phyloP scores from a whole-genome alignment of 2,113 vertebrate species.

The Rhinopithecus roxellana region DNA sequence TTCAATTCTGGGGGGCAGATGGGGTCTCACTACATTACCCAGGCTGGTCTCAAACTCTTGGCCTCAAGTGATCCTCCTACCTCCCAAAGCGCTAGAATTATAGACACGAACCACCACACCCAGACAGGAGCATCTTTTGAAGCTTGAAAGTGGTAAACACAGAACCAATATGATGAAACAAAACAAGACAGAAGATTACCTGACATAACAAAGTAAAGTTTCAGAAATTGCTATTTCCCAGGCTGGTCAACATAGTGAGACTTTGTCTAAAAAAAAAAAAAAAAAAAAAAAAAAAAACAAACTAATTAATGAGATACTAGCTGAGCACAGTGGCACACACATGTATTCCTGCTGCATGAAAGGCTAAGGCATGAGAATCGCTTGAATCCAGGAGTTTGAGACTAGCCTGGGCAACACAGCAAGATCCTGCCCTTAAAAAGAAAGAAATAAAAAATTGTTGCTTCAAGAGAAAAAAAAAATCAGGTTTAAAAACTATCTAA shows the following conservation, averaged over 20 bases:
- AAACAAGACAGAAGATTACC: constrained; percentile 29
- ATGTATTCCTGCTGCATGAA: neutral
- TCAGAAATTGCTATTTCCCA: constrained; percentile 17
- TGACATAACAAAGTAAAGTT: constrained; percentile 17
- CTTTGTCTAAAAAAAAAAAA: neutral
- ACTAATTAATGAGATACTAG: neutral
- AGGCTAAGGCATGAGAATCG: neutral
- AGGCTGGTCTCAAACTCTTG: too few species aligned
- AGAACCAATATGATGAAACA: neutral
- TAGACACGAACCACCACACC: too few species aligned
- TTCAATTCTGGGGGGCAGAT: too few species aligned
- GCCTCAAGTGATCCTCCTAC: too few species aligned
- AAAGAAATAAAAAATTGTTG: neutral
- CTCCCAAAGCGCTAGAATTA: too few species aligned
- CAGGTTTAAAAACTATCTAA: neutral
- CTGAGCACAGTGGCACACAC: neutral
- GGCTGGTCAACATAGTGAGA: neutral
- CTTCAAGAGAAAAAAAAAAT: constrained; percentile 7
- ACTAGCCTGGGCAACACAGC: neutral
- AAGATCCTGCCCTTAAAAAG: neutral
- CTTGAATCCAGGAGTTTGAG: neutral
- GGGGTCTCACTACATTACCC: too few species aligned
- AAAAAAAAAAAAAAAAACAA: neutral
- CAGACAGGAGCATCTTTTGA: neutral
- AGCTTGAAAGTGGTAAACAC: neutral